phyloP scores from a whole-genome alignment of 1,140 invertebrate genomes.

The Drosophila yakuba region DNA sequence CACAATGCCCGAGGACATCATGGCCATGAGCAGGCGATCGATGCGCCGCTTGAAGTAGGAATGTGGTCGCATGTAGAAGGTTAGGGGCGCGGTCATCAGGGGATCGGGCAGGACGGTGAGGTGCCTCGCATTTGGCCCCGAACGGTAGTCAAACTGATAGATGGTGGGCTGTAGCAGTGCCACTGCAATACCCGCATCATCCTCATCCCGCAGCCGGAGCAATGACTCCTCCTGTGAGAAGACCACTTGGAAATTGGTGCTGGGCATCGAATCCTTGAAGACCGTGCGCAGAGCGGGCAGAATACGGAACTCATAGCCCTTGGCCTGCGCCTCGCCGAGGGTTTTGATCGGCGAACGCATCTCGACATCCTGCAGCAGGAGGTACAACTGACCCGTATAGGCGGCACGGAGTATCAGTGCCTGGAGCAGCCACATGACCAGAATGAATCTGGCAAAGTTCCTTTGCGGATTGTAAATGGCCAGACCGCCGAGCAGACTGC shows the following conservation, averaged over 20 bases:
- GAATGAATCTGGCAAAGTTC: slow-evolving; percentile 67
- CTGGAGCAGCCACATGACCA: slow-evolving; percentile 62
- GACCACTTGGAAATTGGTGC: not conserved
- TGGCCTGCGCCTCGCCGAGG: slow-evolving; percentile 48
- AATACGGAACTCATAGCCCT: slow-evolving; percentile 57
- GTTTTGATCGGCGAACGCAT: slow-evolving; percentile 34
- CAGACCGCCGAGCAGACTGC: slow-evolving; percentile 48
- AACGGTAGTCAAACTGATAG: slow-evolving; percentile 36
- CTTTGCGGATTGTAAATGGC: slow-evolving; percentile 42
- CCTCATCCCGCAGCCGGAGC: slow-evolving; percentile 36
- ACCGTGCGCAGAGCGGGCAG: slow-evolving; percentile 43
- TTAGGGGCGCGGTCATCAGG: slow-evolving; percentile 62
- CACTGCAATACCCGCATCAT: slow-evolving; percentile 40
- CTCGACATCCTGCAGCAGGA: slow-evolving; percentile 67
- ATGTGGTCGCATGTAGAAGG: slow-evolving; percentile 75
- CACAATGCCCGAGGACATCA: slow-evolving; percentile 68
- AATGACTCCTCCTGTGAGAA: not conserved
- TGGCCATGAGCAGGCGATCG: slow-evolving; percentile 58
- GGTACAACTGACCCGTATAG: slow-evolving; percentile 73
- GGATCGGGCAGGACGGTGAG: slow-evolving; percentile 44
- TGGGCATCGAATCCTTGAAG: slow-evolving; percentile 37
- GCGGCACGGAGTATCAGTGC: slow-evolving; percentile 68
- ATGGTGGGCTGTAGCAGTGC: slow-evolving; percentile 52
- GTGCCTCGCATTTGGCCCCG: slow-evolving; percentile 16
- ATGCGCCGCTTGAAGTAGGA: slow-evolving; percentile 61